These are phyloP conservation scores for Rhea americana DNA, from an alignment of 2,113 vertebrate species.

Conservation along the genomic window DNA sequence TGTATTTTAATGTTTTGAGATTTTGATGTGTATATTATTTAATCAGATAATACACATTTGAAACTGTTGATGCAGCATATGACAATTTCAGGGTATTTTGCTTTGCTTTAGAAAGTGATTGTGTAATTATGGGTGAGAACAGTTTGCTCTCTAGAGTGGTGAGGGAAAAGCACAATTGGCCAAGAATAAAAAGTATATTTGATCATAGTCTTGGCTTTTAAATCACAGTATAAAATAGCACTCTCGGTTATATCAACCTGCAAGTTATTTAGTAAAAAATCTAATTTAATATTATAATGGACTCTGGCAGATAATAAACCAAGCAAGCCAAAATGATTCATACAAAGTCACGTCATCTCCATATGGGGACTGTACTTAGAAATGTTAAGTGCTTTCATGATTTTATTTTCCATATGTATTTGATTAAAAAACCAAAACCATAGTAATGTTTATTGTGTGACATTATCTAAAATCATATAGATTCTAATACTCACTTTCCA, in stretches of 20 bases:
- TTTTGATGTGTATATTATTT: neutral
- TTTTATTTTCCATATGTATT: neutral
- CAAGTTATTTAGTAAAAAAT: constrained; percentile 6
- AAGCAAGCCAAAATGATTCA: neutral
- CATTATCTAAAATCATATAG: neutral
- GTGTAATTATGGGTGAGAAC: neutral
- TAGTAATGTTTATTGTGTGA: neutral
- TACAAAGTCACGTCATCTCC: neutral
- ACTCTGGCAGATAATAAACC: neutral
- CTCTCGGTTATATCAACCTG: neutral
- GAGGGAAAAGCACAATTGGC: neutral
- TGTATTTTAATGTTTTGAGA: neutral
- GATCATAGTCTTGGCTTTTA: constrained; percentile 10
- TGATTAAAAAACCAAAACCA: neutral
- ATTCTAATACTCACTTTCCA: neutral
- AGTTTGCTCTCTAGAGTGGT: neutral
- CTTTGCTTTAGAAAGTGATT: neutral
- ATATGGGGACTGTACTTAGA: neutral
- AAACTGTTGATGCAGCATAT: neutral
- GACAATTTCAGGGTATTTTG: neutral
- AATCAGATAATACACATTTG: neutral
- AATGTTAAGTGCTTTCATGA: neutral
- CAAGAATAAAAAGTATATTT: neutral
- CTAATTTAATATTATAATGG: neutral
- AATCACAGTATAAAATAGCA: neutral